Evolutionary conservation across 2,888 invertebrate genomes (phyloP).

Genomic region (Eremobia ochroleuca): DNA sequence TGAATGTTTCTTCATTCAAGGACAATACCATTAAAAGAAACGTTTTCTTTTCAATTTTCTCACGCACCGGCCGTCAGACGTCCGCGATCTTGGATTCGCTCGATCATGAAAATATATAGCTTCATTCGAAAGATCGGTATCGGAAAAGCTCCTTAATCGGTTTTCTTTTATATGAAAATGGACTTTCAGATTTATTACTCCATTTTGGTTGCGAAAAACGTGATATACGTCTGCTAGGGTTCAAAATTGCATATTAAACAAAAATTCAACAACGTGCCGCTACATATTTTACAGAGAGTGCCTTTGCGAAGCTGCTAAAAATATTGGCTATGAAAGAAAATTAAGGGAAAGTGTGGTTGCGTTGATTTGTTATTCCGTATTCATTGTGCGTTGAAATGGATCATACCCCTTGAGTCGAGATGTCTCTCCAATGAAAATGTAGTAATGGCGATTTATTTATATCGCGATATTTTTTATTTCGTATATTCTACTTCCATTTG

Average conservation of each 20-base stretch:
- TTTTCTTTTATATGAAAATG: conserved; percentile 91
- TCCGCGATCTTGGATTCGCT: conserved; percentile 88
- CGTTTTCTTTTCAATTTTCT: conserved; percentile 88
- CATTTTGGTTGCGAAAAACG: conserved; percentile 87
- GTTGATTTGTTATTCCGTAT: conserved; percentile 89
- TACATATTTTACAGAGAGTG: conserved; percentile 82
- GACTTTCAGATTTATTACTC: conserved; percentile 89
- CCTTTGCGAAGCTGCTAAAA: conserved; percentile 79
- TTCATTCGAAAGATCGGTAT: conserved; percentile 90
- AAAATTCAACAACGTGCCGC: conserved; percentile 84
- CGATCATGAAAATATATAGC: conserved; percentile 91
- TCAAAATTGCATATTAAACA: conserved; percentile 87
- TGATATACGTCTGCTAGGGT: conserved; percentile 84
- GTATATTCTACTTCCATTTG: conserved; percentile 5
- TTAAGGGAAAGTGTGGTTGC: conserved; percentile 86
- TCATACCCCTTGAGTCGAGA: conserved; percentile 78
- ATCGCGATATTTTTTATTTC: conserved; percentile 26
- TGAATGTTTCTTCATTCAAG: conserved; percentile 68
- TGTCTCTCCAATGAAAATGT: conserved; percentile 72
- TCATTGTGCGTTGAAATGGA: conserved; percentile 87
- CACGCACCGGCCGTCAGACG: conserved; percentile 88
- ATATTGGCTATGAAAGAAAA: conserved; percentile 88
- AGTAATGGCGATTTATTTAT: conserved; percentile 66
- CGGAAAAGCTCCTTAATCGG: conserved; percentile 90
- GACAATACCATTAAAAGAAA: conserved; percentile 84